A percentile compares a stretch with the other conserved stretches of the same genome.
Conservation (phyloP, 2,113 vertebrate genomes). For the Nerophis lumbriciformis region DNA sequence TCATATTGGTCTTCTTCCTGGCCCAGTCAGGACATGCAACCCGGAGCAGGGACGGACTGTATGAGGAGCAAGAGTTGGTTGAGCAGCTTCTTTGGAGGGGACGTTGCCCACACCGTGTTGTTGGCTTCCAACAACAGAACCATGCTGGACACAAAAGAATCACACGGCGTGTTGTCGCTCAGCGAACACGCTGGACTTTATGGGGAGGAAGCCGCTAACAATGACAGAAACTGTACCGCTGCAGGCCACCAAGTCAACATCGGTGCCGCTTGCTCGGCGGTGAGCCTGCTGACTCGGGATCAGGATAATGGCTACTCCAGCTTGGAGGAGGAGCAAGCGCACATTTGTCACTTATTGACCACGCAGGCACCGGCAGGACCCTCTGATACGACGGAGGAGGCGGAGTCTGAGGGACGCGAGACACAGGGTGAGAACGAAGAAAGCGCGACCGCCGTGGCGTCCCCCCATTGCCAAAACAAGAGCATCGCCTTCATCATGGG, state of each 20-base stretch:
- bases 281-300: conserved; percentile 69
- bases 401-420: neutral
- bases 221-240: conserved; percentile 19
- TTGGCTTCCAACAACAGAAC: conserved; percentile 11
- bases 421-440: neutral
- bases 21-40: conserved; percentile 36
- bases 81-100: conserved; percentile 52
- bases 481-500: conserved; percentile 92
- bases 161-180: conserved; percentile 28
- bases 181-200: conserved; percentile 64
- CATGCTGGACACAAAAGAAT: conserved; percentile 25
- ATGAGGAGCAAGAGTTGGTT: conserved; percentile 8
- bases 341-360: conserved; percentile 18
- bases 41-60: neutral
- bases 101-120: conserved; percentile 17
- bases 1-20: conserved; percentile 24
- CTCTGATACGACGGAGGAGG: neutral
- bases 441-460: rapidly evolving
- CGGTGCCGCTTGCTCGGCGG: conserved; percentile 19
- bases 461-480: conserved; percentile 79
- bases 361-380: neutral
- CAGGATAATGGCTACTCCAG: conserved; percentile 87
- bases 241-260: conserved; percentile 13
- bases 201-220: conserved; percentile 46
- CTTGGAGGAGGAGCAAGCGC: conserved; percentile 81